Conservation (phyloP, 1,140 invertebrate species). For the Meloidogyne hapla region DNA sequence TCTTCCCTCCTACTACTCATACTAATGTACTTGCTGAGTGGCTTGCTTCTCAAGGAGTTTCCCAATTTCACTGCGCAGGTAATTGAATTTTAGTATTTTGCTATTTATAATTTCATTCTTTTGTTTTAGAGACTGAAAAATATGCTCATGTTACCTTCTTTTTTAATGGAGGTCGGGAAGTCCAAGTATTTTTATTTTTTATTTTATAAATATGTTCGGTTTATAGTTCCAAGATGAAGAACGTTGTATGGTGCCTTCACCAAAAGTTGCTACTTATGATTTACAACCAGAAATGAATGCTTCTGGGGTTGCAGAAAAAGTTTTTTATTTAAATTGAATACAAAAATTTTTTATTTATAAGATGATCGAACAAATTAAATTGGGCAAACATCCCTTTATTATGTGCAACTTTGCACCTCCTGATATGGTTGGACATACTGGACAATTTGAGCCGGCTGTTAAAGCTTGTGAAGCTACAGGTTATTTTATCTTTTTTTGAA, state of each 20-base stretch:
- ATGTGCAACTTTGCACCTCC: conserved; percentile 69
- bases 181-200: conserved; percentile 23
- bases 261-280: conserved; percentile 68
- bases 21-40: conserved; percentile 67
- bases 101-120: neutral
- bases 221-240: conserved; percentile 65
- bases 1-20: conserved; percentile 66
- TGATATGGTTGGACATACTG: conserved; percentile 68
- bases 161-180: conserved; percentile 67
- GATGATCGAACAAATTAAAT: conserved; percentile 65
- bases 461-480: conserved; percentile 66
- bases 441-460: conserved; percentile 66
- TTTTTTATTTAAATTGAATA: conserved; percentile 27
- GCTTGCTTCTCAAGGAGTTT: conserved; percentile 60
- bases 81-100: conserved; percentile 17
- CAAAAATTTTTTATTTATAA: conserved; percentile 39
- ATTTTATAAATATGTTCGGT: neutral
- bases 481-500: conserved; percentile 6
- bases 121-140: conserved; percentile 66
- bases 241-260: conserved; percentile 67
- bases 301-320: conserved; percentile 65
- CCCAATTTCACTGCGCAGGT: conserved; percentile 67
- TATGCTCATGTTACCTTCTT: conserved; percentile 69
- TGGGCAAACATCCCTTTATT: conserved; percentile 66
- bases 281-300: conserved; percentile 67